phyloP scores from a whole-genome alignment of 2,797 vertebrate genomes.

The Pangasius djambal region DNA sequence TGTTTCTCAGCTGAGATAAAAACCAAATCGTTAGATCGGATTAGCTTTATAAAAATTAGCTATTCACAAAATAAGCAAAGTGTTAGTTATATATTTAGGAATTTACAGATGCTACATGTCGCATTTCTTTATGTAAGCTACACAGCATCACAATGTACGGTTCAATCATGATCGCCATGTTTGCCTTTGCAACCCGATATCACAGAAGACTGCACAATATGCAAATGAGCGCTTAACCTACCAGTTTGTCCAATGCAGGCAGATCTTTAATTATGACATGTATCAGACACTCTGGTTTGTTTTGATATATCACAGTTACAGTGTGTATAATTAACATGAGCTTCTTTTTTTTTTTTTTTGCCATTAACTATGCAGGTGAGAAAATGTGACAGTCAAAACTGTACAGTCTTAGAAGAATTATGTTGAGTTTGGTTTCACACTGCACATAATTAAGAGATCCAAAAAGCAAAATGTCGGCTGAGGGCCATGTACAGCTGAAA shows the following conservation, averaged over 20 bases:
- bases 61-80: neutral
- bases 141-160: neutral
- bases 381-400: neutral
- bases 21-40: neutral
- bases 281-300: neutral
- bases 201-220: neutral
- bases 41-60: neutral
- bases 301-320: neutral
- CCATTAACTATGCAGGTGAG: neutral
- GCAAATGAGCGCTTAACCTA: neutral
- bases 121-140: neutral
- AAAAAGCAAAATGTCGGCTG: neutral
- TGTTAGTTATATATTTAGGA: neutral
- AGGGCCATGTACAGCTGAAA: neutral
- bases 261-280: neutral
- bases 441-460: neutral
- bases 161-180: neutral
- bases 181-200: neutral
- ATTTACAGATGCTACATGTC: neutral
- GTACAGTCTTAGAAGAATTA: neutral
- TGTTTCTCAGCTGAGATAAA: neutral
- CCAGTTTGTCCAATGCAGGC: neutral
- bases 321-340: neutral
- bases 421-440: neutral
- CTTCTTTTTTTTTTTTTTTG: too few species aligned